Evolutionary conservation across 2,888 invertebrate species (phyloP).

Genomic region (Synanthedon vespiformis): DNA sequence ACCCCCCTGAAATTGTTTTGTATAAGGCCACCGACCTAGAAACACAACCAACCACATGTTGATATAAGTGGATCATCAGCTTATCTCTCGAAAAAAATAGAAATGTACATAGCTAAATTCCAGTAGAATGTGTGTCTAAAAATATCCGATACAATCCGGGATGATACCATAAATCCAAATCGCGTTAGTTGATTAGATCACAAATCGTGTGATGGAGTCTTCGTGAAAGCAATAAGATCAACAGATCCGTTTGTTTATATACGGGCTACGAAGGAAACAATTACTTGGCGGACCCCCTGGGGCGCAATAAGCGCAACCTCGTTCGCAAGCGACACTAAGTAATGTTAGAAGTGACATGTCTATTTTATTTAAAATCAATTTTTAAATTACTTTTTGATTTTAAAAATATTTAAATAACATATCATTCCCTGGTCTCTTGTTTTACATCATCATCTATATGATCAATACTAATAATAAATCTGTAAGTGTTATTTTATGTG

Average conservation of each 20-base stretch:
- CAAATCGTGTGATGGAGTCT: slow-evolving; percentile 15
- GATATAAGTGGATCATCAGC: no score
- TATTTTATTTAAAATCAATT: neutral
- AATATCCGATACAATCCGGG: neutral
- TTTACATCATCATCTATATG: no score
- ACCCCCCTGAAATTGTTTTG: no score
- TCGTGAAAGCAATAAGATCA: slow-evolving; percentile 37
- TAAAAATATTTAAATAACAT: no score
- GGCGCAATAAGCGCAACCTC: slow-evolving; percentile 62
- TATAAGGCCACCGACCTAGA: no score
- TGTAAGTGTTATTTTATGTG: no score
- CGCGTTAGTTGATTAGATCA: neutral
- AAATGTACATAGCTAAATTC: no score
- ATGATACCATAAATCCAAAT: neutral
- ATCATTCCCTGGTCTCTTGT: no score
- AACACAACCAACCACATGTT: no score
- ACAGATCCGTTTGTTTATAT: slow-evolving; percentile 15
- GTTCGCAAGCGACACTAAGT: slow-evolving; percentile 7
- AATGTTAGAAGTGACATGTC: slow-evolving; percentile 4
- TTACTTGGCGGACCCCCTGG: slow-evolving; percentile 41
- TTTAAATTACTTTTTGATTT: no score
- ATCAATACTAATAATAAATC: no score
- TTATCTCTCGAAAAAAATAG: neutral
- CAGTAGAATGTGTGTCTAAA: neutral
- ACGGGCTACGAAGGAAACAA: slow-evolving; percentile 42